Evolutionary conservation across 2,797 vertebrate species (phyloP).

Genomic region (Clangula hyemalis): DNA sequence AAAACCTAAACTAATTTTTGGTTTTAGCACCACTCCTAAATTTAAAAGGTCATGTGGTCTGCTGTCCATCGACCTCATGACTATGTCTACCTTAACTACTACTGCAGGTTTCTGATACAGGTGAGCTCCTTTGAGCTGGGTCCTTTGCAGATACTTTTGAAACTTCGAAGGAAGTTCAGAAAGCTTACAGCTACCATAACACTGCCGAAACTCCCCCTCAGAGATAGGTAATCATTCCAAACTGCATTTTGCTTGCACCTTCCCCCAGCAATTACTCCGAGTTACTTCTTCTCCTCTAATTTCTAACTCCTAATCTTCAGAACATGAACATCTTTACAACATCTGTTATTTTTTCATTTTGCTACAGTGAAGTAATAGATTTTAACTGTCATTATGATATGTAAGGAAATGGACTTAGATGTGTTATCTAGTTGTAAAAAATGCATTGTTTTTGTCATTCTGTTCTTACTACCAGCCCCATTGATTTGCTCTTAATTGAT

Average conservation of each 20-base stretch:
- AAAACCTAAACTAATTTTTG: neutral
- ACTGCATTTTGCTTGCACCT: neutral
- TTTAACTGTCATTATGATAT: neutral
- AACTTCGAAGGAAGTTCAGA: neutral
- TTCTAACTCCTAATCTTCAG: neutral
- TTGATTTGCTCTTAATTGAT: neutral
- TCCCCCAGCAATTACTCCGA: neutral
- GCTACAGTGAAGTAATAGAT: neutral
- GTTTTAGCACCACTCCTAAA: neutral
- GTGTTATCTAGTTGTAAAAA: neutral
- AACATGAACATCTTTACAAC: neutral
- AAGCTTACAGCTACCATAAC: neutral
- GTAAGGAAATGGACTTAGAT: neutral
- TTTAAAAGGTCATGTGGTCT: neutral
- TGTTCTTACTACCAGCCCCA: neutral
- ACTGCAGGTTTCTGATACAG: neutral
- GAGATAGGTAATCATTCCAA: neutral
- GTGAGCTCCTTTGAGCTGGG: fast-evolving
- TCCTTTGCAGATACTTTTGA: neutral
- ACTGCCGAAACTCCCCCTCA: neutral
- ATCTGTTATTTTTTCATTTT: neutral
- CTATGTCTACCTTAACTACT: neutral
- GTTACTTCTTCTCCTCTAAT: neutral
- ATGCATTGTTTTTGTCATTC: neutral
- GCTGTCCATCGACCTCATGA: neutral